Conservation (phyloP, 2,888 invertebrate genomes). For the Eudemis profundana region DNA sequence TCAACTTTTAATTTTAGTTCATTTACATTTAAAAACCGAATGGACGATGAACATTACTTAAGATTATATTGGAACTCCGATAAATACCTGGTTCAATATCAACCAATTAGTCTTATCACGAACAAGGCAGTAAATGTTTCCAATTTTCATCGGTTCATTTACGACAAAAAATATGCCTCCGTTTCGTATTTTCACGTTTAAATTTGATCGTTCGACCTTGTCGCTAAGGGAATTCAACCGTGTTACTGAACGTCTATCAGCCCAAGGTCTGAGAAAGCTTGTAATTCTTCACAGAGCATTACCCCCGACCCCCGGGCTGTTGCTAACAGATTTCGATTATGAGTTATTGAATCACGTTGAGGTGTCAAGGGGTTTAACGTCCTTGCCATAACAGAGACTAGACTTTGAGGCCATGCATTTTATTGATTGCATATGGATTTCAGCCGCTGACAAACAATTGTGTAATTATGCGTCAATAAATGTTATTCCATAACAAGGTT, state of each 20-base stretch:
- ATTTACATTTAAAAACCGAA: neutral
- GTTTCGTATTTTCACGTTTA: slow-evolving; percentile 37
- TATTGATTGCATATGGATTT: slow-evolving; percentile 21
- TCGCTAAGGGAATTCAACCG: slow-evolving; percentile 56
- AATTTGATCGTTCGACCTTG: slow-evolving; percentile 56
- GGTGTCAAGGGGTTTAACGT: slow-evolving; percentile 30
- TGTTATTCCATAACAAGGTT: neutral
- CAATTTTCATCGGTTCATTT: slow-evolving; percentile 21
- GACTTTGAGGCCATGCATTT: slow-evolving; percentile 5
- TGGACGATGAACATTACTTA: neutral
- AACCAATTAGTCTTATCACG: slow-evolving; percentile 32
- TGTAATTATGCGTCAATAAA: neutral
- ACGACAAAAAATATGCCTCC: slow-evolving; percentile 29
- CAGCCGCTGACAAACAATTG: neutral
- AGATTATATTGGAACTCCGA: neutral
- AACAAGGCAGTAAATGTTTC: slow-evolving; percentile 27
- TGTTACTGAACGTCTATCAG: slow-evolving; percentile 52
- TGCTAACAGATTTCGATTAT: slow-evolving; percentile 42
- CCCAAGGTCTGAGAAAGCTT: slow-evolving; percentile 62
- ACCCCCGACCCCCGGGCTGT: slow-evolving; percentile 47
- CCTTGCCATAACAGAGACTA: slow-evolving; percentile 19
- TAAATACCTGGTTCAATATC: slow-evolving; percentile 14
- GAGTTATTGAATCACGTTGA: slow-evolving; percentile 41
- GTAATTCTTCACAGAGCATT: slow-evolving; percentile 51
- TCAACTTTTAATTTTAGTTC: neutral